Evolutionary conservation across 2,113 vertebrate genomes (phyloP), one percentile per base, ranked within the genome.

Genomic region (Microtus pennsylvanicus): DNA sequence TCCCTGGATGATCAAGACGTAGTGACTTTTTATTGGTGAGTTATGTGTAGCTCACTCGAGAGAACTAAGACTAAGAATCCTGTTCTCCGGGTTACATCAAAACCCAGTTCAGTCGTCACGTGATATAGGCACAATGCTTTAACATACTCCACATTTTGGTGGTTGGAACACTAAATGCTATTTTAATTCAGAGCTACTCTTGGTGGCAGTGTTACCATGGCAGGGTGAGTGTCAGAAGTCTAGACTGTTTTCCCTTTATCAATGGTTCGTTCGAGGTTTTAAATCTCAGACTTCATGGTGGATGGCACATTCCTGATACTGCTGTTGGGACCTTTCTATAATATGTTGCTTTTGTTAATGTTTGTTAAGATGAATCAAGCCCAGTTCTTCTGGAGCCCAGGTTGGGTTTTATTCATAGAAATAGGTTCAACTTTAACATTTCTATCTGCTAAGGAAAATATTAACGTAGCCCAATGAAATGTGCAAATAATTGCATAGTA

Each of bases 401-500:
- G 70, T 30, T 63, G 65, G 89, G 9, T 11, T 95, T 91, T 74
- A 85, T 80, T 96, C 85, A 88, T 61, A 92, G 35, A 93, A 95
- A 92, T 74, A 92, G 88, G 81, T 89, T 81, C 61, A 89, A 96
- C 47, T 69, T 91, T 89, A 81, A 97, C 93, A 89, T 94, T 93
- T 47, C 47, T 85, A n/a, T 67, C 28, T n/a, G 9, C 55, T 90
- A 92, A 96, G 28, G 65, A 93, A 94, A 93, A 87, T 45, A 63
- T 92, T 92, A 93, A 50, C 24, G 45, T 0, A 89, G 69, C 70
- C 26, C 21, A 93, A 55, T 91, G 65, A 94, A 94, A 82, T 65
- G 28, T 91, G 70, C 3, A 93, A 92, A 91, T 55, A 76, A 72
- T 77, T 93, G 76, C 33, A 76, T 2, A 92, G 74, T 55, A 61